Conservation (phyloP, 2,888 invertebrate genomes). For the Drosophila ezoana region DNA sequence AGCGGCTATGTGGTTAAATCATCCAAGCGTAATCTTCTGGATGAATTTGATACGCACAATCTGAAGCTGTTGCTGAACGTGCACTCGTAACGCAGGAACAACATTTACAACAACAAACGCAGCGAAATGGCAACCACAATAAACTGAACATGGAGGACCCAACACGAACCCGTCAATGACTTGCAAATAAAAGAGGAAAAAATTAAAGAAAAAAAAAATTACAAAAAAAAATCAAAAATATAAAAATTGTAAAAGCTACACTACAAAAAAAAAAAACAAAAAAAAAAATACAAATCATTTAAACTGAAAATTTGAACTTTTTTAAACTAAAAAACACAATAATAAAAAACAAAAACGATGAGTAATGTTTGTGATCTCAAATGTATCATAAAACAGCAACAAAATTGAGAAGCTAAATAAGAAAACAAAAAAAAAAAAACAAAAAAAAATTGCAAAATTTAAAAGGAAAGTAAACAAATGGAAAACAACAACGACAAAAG, state of each 20-base stretch:
- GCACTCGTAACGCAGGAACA: slow-evolving; percentile 84
- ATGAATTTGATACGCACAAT: slow-evolving; percentile 86
- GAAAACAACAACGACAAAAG: slow-evolving; percentile 39
- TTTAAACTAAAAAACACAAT: slow-evolving; percentile 61
- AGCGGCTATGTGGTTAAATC: slow-evolving; percentile 75
- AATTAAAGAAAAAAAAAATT: slow-evolving; percentile 55
- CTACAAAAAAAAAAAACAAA: slow-evolving; percentile 55
- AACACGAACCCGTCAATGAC: slow-evolving; percentile 63
- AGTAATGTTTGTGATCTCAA: slow-evolving; percentile 83
- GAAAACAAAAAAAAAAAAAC: slow-evolving; percentile 34
- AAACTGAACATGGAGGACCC: slow-evolving; percentile 58
- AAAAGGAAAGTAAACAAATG: slow-evolving; percentile 49
- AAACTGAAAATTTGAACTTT: slow-evolving; percentile 72
- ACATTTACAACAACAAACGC: slow-evolving; percentile 31
- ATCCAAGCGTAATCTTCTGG: slow-evolving; percentile 83
- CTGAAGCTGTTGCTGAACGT: slow-evolving; percentile 89
- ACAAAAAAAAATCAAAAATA: slow-evolving; percentile 63
- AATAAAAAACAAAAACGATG: slow-evolving; percentile 38
- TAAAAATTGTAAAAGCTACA: slow-evolving; percentile 61
- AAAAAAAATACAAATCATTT: slow-evolving; percentile 59
- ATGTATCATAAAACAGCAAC: slow-evolving; percentile 79
- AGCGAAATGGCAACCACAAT: slow-evolving; percentile 28
- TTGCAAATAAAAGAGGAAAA: slow-evolving; percentile 38
- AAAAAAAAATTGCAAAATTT: slow-evolving; percentile 40
- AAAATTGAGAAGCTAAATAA: slow-evolving; percentile 68